Evolutionary conservation across 2,888 invertebrate species (phyloP).

Genomic region (Yponomeuta malinellus): DNA sequence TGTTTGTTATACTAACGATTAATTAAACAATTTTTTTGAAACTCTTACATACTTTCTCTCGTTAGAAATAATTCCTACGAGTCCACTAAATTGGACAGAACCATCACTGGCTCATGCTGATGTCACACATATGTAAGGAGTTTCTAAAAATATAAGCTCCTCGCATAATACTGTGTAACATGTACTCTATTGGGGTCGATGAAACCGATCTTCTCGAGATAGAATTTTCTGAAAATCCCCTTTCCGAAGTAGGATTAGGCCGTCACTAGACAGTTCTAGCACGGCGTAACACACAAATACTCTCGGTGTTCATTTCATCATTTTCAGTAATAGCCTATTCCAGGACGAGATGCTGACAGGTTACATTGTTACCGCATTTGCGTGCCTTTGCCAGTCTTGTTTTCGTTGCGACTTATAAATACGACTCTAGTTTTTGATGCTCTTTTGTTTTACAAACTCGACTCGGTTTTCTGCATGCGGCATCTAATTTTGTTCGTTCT

Average conservation of each 20-base stretch:
- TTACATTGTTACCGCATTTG: slow-evolving; percentile 15
- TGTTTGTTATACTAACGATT: not conserved
- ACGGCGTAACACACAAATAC: slow-evolving; percentile 4
- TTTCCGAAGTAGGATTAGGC: slow-evolving; percentile 1
- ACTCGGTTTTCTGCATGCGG: slow-evolving; percentile 1
- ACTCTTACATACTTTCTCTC: too few relatives aligned
- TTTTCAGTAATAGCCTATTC: slow-evolving; percentile 10
- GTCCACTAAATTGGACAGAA: not conserved
- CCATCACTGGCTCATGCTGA: not conserved
- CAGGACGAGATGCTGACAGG: slow-evolving; percentile 6
- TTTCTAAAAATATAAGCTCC: not conserved
- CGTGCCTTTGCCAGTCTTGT: slow-evolving; percentile 12
- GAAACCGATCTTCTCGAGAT: not conserved
- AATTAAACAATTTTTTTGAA: too few relatives aligned
- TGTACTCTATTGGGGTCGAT: slow-evolving; percentile 8
- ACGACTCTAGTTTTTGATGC: slow-evolving; percentile 4
- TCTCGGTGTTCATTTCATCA: slow-evolving; percentile 8
- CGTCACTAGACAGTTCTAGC: slow-evolving; percentile 12
- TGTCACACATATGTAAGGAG: not conserved
- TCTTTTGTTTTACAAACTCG: not conserved
- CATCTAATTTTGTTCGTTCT: not conserved
- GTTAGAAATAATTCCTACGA: not conserved
- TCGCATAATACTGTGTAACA: slow-evolving; percentile 10
- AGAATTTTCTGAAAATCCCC: not conserved
- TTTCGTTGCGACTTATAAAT: slow-evolving; percentile 9